Base-by-base conservation (phyloP, 53 echinoderm and acorn worm species). In the Stichopus horrens region DNA sequence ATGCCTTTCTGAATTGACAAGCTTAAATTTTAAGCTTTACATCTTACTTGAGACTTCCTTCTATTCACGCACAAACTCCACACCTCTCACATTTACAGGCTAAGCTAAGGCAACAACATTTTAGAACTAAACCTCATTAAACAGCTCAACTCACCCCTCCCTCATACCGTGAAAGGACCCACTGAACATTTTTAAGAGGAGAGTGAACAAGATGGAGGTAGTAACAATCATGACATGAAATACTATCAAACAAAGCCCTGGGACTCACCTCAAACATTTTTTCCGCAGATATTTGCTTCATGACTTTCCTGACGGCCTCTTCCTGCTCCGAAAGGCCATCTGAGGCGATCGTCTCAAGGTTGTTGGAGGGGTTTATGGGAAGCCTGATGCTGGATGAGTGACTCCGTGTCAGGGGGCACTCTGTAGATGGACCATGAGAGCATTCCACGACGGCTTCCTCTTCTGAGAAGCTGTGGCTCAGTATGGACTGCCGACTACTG, bases 251-350 rank as follows among this genome's bases (percentile, higher is more conserved):
- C 18, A 9, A 11, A 54, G 18, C 23, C 23, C 81, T 52, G 54
- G 21, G 21, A 53, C 92, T 92, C 80, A 96, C 96, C 92, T 96
- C 94, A 91, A 93, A 96, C 88, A 88, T 93, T 82, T 95, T 94
- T 74, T 96, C 96, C 11, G 93, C 91, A 14, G 96, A 96, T 22
- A 96, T 95, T 87, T 95, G 95, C 77, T 95, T 96, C 95, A 95
- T 95, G 55, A 96, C 96, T 88, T 95, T 93, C 14, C 93, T 86
- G 7, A 95, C 95, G 21, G 92, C 96, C 77, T 93, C 88, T 77
- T 97, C 98, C 88, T 95, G 95, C 81, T 97, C 98, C 2, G 98
- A 97, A 75, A 97, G 86, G 5, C 98, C 98, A 82, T 97, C 98
- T 5, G 98, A 97, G 55, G 77, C 68, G 21, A 89, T 95, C 60